Base-by-base conservation (phyloP, 2,113 vertebrate genomes). In the Chrysemys picta region DNA sequence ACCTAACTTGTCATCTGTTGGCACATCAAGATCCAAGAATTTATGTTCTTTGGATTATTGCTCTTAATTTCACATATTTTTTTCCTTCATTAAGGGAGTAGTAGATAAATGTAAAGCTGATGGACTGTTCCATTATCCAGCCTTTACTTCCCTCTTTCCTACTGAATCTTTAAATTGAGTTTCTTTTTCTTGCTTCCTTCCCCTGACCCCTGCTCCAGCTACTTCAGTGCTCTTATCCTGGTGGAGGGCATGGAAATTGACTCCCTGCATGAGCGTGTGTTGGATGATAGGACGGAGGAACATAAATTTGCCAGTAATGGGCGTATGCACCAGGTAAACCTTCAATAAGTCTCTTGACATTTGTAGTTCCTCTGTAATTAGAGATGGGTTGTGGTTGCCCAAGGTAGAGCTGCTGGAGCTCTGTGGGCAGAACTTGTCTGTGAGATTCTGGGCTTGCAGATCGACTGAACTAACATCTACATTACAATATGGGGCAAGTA, bases 171-270 rank as follows among this genome's bases (percentile, higher is more conserved):
- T 47, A 57, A 53, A 2, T 35, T 24, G 76, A 49, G 7, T 62
- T 88, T 89, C 24, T 93, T 24, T 14, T 82, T 4, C 21, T 92
- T 83, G 5, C 35, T n/a, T 24, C 85, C 86, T 57, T 50, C 8
- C 76, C 2, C 69, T 86, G 65, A 80, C 2, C 62, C 96, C 21
- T 78, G 79, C 50, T 96, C 47, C 94, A 99, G 99, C n/a, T 99
- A 99, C 97, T 99, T 99, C 42, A 99, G 99, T 92, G 98, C 99
- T 90, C 99, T 99, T 50, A 99, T 99, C 96, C 97, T 99, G 87
- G 98, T 99, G 57, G 99, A 99, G 93, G 99, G 99, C 91, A 99
- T 99, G 99, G 99, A 99, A 96, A 99, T 99, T 2, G 99, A 99
- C 89, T 99, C 99, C 87, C 97, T 99, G 76, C 99, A 99, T 57